A percentile compares a stretch with the other conserved stretches of the same genome.
phyloP scores from a whole-genome alignment of 2,113 vertebrate genomes.

The Cervus canadensis region DNA sequence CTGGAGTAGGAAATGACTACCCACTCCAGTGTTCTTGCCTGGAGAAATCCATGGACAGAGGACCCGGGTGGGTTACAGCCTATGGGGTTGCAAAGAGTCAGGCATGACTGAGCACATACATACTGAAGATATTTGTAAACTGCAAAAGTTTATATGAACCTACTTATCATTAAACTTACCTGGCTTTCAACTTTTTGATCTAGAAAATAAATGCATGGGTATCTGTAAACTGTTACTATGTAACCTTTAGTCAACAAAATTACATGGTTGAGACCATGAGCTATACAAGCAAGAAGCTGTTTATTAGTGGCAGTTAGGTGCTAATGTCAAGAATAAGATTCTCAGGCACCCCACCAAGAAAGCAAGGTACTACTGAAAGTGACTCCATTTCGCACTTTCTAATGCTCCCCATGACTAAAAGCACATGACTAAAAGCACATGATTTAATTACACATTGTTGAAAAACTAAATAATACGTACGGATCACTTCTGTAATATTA shows the following conservation, averaged over 20 bases:
- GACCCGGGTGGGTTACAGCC: background rate
- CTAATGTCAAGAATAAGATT: background rate
- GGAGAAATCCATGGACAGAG: background rate
- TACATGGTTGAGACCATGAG: background rate
- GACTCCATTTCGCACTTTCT: background rate
- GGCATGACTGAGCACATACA: background rate
- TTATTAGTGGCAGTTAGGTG: background rate
- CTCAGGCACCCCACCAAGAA: background rate
- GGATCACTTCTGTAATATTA: background rate
- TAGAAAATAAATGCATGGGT: background rate
- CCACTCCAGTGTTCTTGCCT: background rate
- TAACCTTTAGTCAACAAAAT: background rate
- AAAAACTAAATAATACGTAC: background rate
- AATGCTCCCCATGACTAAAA: background rate
- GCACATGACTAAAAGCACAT: background rate
- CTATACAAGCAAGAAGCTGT: background rate
- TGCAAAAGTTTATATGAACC: background rate
- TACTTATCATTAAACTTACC: background rate
- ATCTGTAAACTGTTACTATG: background rate
- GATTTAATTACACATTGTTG: background rate
- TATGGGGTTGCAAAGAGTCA: fast-evolving
- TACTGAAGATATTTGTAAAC: background rate
- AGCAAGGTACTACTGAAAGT: background rate
- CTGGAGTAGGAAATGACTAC: background rate
- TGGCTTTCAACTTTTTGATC: background rate